Percentiles rank a stretch among this genome's conserved stretches.
Evolutionary conservation across 2,797 vertebrate genomes (phyloP).

Genomic region (Bufotes viridis): DNA sequence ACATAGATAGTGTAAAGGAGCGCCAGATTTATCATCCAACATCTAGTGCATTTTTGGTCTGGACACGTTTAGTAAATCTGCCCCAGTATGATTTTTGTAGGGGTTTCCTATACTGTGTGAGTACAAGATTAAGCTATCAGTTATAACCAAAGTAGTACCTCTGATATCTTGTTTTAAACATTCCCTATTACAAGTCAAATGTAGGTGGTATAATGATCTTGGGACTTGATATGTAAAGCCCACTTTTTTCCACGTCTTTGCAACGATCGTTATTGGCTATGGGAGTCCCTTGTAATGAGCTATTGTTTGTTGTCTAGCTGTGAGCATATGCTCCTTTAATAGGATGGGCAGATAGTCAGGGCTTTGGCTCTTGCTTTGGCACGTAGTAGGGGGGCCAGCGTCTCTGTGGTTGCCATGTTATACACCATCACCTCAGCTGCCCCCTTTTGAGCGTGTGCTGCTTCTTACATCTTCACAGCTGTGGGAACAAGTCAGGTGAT

Average conservation of each 20-base stretch:
- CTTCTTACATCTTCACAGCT: slow-evolving; percentile 32
- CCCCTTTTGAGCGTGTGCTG: slow-evolving; percentile 37
- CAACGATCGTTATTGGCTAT: slow-evolving; percentile 10
- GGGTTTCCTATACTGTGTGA: no score
- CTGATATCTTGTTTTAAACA: neutral
- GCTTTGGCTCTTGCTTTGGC: slow-evolving; percentile 34
- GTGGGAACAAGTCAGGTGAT: slow-evolving; percentile 24
- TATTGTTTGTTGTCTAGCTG: slow-evolving; percentile 37
- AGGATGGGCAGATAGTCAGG: slow-evolving; percentile 53
- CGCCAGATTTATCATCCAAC: no score
- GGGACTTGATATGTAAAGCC: neutral
- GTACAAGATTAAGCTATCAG: no score
- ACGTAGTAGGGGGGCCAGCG: slow-evolving; percentile 9
- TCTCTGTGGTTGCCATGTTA: slow-evolving; percentile 38
- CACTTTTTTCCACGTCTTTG: neutral
- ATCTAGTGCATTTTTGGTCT: no score
- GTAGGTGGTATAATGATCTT: neutral
- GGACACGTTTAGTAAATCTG: no score
- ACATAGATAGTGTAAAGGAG: no score
- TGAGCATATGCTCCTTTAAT: slow-evolving; percentile 47
- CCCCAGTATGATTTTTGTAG: no score
- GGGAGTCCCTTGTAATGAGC: slow-evolving; percentile 11
- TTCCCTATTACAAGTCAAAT: neutral
- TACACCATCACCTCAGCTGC: slow-evolving; percentile 50
- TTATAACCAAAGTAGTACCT: neutral